Percentiles rank a stretch among this genome's conserved stretches.
phyloP scores from a whole-genome alignment of 2,113 vertebrate species.

The Excalfactoria chinensis region DNA sequence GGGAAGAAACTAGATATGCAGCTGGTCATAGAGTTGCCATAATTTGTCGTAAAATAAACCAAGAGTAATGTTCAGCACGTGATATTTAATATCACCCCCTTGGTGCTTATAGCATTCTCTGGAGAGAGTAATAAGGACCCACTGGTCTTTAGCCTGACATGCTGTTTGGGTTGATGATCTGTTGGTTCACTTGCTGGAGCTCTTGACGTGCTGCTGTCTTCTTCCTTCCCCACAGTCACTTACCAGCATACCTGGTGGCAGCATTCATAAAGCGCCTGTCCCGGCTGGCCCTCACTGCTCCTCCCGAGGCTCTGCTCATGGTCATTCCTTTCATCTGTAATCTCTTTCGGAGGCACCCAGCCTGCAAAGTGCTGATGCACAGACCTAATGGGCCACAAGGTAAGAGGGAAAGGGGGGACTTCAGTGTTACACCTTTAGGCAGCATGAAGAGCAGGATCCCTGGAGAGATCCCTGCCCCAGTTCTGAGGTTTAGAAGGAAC shows the following conservation, averaged over 20 bases:
- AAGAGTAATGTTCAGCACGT: neutral
- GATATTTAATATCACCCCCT: neutral
- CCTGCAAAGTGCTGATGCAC: conserved; percentile 89
- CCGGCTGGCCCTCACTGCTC: conserved; percentile 88
- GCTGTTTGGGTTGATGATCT: neutral
- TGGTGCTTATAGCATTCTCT: neutral
- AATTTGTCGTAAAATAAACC: neutral
- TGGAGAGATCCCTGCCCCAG: neutral
- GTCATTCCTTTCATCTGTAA: conserved; percentile 93
- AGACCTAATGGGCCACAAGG: conserved; percentile 71
- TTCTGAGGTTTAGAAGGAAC: neutral
- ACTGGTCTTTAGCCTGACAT: rapidly evolving
- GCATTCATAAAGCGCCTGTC: conserved; percentile 93
- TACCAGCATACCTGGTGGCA: conserved; percentile 92
- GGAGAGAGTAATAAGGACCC: neutral
- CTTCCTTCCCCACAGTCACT: conserved; percentile 79
- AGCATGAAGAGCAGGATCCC: neutral
- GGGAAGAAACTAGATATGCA: neutral
- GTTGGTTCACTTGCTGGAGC: neutral
- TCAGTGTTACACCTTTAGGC: rapidly evolving
- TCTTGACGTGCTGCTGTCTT: neutral
- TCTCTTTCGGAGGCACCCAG: conserved; percentile 91
- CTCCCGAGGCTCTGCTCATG: conserved; percentile 88
- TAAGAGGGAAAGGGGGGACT: neutral
- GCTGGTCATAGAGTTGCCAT: neutral